Evolutionary conservation across 2,888 invertebrate species (phyloP), one percentile per base, ranked within the genome.

Genomic region (Pilophorus perplexus): DNA sequence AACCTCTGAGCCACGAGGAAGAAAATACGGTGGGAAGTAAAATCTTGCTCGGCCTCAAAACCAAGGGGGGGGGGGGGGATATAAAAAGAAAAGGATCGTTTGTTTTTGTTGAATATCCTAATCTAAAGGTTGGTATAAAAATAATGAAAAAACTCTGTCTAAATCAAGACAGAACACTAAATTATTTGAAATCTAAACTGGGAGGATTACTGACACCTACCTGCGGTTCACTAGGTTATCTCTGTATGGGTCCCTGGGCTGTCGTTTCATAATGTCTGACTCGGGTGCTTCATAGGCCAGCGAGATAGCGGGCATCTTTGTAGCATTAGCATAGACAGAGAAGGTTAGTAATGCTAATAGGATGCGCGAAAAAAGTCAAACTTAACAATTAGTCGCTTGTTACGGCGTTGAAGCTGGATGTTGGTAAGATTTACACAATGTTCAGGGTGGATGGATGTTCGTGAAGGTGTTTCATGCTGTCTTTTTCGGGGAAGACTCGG

Each of bases 151-250:
- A n/a, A n/a, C n/a, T n/a, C n/a, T n/a, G n/a, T n/a, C n/a, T n/a
- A n/a, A n/a, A n/a, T n/a, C n/a, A n/a, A n/a, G n/a, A n/a, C n/a
- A n/a, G n/a, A n/a, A n/a, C n/a, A n/a, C n/a, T n/a, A n/a, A n/a
- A n/a, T n/a, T n/a, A n/a, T n/a, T n/a, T n/a, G 60, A 60, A 60
- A 44, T 44, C 37, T 16, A 28, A 46, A 27, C 23, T 60, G 60
- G 60, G 40, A 42, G 60, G 60, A 44, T 44, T 60, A 27, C 60
- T 42, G 67, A 76, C 78, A 83, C 86, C 84, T 87, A 93, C 93
- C 96, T 94, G 89, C 91, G 91, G 85, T 96, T 96, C 81, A 96
- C 95, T 84, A 96, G 90, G 87, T 95, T 95, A 88, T 96, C 96
- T 83, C 89, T 90, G 85, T 91, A 89, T 79, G 95, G 94, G 85